Evolutionary conservation across 2,888 invertebrate genomes (phyloP).

Genomic region (Apotomis turbidana): DNA sequence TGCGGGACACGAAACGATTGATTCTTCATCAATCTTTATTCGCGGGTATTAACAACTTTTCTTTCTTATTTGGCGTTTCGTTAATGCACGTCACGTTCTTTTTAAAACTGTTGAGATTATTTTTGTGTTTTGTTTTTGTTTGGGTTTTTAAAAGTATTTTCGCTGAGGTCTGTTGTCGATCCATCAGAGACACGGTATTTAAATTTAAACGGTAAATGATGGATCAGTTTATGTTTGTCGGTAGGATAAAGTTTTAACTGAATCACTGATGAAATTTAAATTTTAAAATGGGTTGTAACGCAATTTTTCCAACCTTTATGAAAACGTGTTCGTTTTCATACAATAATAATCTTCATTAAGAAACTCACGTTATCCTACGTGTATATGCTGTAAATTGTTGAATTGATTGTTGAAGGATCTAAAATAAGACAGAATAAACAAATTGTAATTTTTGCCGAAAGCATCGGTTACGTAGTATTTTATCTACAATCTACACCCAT

Average conservation of each 20-base stretch:
- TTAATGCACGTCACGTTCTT: conserved; percentile 46
- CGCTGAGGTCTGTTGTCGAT: conserved; percentile 37
- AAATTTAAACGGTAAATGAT: conserved; percentile 37
- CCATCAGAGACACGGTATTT: conserved; percentile 35
- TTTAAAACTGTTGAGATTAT: conserved; percentile 37
- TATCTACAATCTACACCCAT: no score
- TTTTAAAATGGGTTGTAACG: no score
- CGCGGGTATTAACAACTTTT: conserved; percentile 68
- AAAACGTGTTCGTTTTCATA: no score
- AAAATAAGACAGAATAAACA: no score
- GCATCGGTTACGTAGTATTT: no score
- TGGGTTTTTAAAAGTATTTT: conserved; percentile 35
- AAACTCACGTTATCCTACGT: no score
- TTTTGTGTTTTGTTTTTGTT: conserved; percentile 38
- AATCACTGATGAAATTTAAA: no score
- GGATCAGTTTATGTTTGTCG: conserved; percentile 6
- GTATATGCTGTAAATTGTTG: no score
- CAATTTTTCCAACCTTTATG: no score
- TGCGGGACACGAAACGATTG: conserved; percentile 76
- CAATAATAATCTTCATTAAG: no score
- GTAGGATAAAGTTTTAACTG: not conserved
- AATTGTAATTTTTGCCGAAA: no score
- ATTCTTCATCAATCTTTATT: conserved; percentile 83
- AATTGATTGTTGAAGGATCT: no score
- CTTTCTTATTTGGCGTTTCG: conserved; percentile 49